These are phyloP conservation scores for Papilio demoleus DNA, from an alignment of 2,888 invertebrate genomes.

Conservation along the genomic window DNA sequence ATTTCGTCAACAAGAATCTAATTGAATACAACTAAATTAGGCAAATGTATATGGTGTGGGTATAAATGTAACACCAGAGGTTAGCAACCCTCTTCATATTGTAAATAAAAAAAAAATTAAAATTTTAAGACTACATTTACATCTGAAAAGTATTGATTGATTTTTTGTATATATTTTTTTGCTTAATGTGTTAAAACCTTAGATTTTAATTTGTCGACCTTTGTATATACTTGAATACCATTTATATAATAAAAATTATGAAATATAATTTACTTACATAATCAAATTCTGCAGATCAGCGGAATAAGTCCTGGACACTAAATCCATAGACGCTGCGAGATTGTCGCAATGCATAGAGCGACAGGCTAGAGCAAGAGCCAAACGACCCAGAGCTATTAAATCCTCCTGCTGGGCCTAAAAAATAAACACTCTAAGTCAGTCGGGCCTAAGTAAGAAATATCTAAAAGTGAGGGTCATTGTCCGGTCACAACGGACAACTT, in stretches of 20 bases:
- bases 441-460: too few relatives aligned
- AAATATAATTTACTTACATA: slow-evolving; percentile 83
- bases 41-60: too few relatives aligned
- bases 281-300: slow-evolving; percentile 97
- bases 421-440: too few relatives aligned
- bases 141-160: too few relatives aligned
- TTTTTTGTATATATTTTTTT: too few relatives aligned
- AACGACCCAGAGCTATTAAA: slow-evolving; percentile 93
- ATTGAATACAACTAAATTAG: not conserved
- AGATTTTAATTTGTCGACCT: not conserved
- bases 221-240: not conserved
- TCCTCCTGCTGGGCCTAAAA: slow-evolving; percentile 91
- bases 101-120: too few relatives aligned
- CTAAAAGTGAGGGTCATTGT: too few relatives aligned
- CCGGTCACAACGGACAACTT: too few relatives aligned
- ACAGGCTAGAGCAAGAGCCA: slow-evolving; percentile 96
- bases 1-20: slow-evolving; percentile 89
- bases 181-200: too few relatives aligned
- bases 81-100: too few relatives aligned
- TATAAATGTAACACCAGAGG: not conserved
- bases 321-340: slow-evolving; percentile 93
- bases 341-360: slow-evolving; percentile 95
- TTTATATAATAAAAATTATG: not conserved
- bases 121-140: too few relatives aligned
- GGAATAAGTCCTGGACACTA: slow-evolving; percentile 95